phyloP scores from a whole-genome alignment of 2,888 invertebrate species.

The Agrenia bidenticulata region DNA sequence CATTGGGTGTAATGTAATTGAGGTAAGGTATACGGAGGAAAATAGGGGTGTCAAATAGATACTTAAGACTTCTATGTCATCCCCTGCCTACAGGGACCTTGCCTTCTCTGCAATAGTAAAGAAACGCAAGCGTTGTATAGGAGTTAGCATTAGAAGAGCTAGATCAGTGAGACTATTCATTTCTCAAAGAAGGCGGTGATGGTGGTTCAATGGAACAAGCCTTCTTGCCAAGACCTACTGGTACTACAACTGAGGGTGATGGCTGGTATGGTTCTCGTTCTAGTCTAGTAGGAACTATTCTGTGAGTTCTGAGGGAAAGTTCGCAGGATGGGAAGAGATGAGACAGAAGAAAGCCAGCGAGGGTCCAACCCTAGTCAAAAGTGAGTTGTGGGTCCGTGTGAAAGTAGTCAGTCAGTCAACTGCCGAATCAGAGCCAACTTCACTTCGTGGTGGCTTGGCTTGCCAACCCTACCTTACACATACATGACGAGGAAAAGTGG shows the following conservation, averaged over 20 bases:
- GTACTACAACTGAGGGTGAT: neutral
- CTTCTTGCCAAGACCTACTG: constrained; percentile 2
- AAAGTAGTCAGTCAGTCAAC: constrained; percentile 17
- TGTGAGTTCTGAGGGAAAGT: no score
- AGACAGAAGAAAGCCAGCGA: constrained; percentile 9
- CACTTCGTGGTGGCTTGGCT: neutral
- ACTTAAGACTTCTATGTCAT: constrained; percentile 6
- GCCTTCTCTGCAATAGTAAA: neutral
- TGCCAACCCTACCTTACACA: no score
- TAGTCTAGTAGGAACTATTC: no score
- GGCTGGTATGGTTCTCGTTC: neutral
- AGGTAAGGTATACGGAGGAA: neutral
- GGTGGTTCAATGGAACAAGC: neutral
- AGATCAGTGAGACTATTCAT: no score
- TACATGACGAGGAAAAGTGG: no score
- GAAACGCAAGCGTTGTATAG: constrained; percentile 4
- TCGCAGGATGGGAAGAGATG: neutral
- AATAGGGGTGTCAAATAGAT: constrained; percentile 7
- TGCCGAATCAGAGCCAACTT: constrained; percentile 10
- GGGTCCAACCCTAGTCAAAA: constrained; percentile 4
- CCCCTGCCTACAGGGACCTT: neutral
- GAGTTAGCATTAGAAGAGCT: no score
- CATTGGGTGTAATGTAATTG: neutral
- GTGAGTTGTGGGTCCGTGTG: constrained; percentile 13
- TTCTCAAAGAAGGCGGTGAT: no score